A percentile compares a stretch with the other conserved stretches of the same genome.
phyloP scores from a whole-genome alignment of 1,140 invertebrate genomes.

The Drosophila kikkawai region DNA sequence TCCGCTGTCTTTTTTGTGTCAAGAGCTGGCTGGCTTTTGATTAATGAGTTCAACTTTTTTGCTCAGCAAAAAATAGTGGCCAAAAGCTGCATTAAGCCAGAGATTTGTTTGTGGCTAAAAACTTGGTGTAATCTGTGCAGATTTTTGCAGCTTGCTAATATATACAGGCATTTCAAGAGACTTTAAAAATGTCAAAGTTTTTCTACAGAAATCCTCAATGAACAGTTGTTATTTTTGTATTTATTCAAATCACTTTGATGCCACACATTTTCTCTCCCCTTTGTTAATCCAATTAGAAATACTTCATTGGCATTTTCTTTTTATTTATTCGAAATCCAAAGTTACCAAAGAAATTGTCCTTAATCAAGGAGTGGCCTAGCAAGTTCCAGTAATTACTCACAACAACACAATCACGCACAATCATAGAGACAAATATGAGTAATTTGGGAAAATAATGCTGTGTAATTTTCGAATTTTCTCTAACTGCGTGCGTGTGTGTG shows the following conservation, averaged over 20 bases:
- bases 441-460: conserved; percentile 43
- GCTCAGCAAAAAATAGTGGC: conserved; percentile 27
- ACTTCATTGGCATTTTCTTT: conserved; percentile 47
- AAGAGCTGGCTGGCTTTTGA: conserved; percentile 5
- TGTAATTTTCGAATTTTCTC: conserved; percentile 24
- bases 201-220: background rate
- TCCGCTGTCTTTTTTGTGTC: background rate
- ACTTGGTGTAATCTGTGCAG: background rate
- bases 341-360: conserved; percentile 18
- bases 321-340: conserved; percentile 15
- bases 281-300: conserved; percentile 59
- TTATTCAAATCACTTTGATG: conserved; percentile 26
- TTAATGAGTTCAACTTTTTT: conserved; percentile 41
- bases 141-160: background rate
- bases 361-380: conserved; percentile 3
- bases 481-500: conserved; percentile 16
- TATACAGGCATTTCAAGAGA: background rate
- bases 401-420: conserved; percentile 9
- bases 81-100: conserved; percentile 19
- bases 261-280: background rate
- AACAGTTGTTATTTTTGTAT: background rate
- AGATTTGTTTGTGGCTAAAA: conserved; percentile 21
- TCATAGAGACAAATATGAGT: conserved; percentile 27
- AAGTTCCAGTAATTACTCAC: conserved; percentile 32
- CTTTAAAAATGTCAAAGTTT: background rate